phyloP scores from a whole-genome alignment of 2,797 vertebrate species.

The Pachyuromys duprasi region DNA sequence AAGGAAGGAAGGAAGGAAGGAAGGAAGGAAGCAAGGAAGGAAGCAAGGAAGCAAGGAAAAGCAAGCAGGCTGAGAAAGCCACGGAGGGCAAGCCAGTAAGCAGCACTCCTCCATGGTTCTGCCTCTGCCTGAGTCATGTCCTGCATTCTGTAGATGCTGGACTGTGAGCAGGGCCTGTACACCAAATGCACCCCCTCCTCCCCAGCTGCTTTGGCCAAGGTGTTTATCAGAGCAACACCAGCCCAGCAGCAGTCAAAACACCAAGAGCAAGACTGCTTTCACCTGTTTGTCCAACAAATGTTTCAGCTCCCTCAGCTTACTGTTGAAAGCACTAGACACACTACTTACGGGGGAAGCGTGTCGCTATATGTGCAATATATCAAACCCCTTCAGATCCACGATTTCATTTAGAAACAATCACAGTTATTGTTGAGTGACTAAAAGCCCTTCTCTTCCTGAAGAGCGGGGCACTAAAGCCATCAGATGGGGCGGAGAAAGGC shows the following conservation, averaged over 20 bases:
- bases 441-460: not conserved
- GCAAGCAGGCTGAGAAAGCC: not conserved
- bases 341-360: not conserved
- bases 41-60: too few species aligned
- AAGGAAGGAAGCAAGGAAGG: too few species aligned
- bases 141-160: not conserved
- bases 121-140: not conserved
- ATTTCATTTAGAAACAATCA: not conserved
- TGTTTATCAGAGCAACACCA: not conserved
- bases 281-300: not conserved
- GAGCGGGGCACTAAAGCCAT: not conserved
- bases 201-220: not conserved
- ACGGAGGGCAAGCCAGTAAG: not conserved
- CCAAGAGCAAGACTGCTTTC: conserved; percentile 22
- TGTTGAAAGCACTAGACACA: not conserved
- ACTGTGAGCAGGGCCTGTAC: not conserved
- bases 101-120: not conserved
- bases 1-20: too few species aligned
- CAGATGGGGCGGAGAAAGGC: not conserved
- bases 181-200: too few species aligned
- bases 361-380: conserved; percentile 16
- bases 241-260: not conserved
- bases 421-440: not conserved
- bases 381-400: not conserved
- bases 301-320: not conserved